A percentile compares a stretch with the other conserved stretches of the same genome.
These are phyloP conservation scores for Lepidonotus clava DNA, from an alignment of 2,888 invertebrate species.

Conservation along the genomic window DNA sequence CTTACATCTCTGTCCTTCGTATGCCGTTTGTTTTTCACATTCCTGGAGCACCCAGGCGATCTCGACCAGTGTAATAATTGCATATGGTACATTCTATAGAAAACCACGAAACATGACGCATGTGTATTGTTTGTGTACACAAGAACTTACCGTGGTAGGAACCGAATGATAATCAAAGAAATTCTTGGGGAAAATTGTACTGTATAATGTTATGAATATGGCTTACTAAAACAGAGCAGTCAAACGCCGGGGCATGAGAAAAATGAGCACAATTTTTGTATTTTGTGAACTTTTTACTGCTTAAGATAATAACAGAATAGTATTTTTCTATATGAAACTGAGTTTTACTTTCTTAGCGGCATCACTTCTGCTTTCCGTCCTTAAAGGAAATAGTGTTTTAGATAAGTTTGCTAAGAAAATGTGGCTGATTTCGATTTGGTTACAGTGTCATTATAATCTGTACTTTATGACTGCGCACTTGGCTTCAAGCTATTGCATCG, in stretches of 20 bases:
- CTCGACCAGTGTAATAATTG: no score
- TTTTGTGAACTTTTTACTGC: not conserved
- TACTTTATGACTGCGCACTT: not conserved
- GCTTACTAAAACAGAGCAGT: not conserved
- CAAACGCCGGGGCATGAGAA: not conserved
- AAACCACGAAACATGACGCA: no score
- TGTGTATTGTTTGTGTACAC: no score
- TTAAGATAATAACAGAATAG: not conserved
- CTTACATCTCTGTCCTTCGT: no score
- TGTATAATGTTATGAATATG: not conserved
- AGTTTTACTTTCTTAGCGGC: not conserved
- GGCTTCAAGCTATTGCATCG: conserved; percentile 7
- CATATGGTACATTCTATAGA: no score
- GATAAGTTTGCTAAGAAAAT: not conserved
- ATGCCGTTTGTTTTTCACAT: no score
- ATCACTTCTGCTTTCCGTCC: not conserved
- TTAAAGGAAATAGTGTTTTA: not conserved
- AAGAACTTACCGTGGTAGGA: no score
- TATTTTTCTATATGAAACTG: conserved; percentile 10
- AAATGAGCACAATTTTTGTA: not conserved
- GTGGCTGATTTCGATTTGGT: not conserved
- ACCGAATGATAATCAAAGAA: no score
- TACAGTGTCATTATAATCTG: not conserved
- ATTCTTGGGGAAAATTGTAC: not conserved
- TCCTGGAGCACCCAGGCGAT: no score